A percentile compares a stretch with the other conserved stretches of the same genome.
phyloP scores from a whole-genome alignment of 2,113 vertebrate species.

The Apodemus speciosus region DNA sequence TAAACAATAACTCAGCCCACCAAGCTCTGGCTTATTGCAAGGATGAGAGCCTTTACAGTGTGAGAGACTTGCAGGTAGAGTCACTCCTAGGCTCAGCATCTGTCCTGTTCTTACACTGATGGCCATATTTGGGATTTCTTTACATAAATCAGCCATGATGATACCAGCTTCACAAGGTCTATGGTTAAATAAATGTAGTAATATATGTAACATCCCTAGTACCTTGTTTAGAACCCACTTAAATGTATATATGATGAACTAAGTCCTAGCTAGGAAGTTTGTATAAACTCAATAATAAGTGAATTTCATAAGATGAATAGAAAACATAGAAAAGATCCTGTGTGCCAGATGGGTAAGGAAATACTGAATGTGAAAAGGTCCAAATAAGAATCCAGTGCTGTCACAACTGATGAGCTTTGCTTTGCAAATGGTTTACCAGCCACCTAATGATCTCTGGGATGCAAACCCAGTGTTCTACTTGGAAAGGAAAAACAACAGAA shows the following conservation, averaged over 20 bases:
- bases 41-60: not conserved
- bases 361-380: not conserved
- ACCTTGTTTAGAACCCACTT: not conserved
- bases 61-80: constrained; percentile 21
- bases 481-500: not conserved
- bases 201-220: not conserved
- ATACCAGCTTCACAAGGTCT: not conserved
- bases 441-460: not conserved
- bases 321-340: not conserved
- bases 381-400: not conserved
- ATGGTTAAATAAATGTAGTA: not conserved
- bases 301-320: not conserved
- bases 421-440: not conserved
- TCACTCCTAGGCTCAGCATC: not conserved
- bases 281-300: not conserved
- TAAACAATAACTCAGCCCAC: not conserved
- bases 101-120: not conserved
- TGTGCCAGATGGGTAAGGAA: not conserved
- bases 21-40: not conserved
- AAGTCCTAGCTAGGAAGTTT: not conserved
- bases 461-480: not conserved
- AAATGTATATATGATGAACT: not conserved
- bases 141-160: not conserved
- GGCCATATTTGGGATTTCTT: not conserved
- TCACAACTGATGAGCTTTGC: accelerated